Conservation (phyloP, 2,797 vertebrate genomes). For the Manis crassicaudata region DNA sequence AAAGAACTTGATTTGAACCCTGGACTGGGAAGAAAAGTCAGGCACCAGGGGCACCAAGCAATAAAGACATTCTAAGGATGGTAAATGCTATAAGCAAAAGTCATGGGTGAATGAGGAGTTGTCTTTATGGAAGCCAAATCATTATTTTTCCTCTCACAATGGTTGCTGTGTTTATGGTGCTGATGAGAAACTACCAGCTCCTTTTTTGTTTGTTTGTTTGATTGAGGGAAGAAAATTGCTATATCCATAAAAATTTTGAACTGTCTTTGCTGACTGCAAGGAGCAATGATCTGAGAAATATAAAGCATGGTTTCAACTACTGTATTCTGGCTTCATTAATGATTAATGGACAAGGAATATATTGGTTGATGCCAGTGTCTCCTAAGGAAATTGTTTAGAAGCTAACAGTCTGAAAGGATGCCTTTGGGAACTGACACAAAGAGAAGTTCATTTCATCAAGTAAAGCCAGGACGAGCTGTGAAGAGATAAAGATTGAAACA, state of each 20-base stretch:
- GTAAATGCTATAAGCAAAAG: background rate
- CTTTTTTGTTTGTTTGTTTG: background rate
- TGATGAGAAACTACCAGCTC: background rate
- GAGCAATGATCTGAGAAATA: background rate
- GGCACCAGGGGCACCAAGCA: background rate
- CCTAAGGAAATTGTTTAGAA: background rate
- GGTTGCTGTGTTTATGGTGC: background rate
- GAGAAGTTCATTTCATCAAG: background rate
- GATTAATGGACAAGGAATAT: background rate
- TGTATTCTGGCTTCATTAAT: background rate
- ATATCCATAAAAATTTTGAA: conserved; percentile 32
- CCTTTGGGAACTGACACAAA: background rate
- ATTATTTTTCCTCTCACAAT: background rate
- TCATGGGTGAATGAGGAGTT: background rate
- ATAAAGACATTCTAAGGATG: background rate
- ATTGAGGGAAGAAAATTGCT: conserved; percentile 14
- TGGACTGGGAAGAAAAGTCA: background rate
- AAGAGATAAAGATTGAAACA: background rate
- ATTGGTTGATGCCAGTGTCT: background rate
- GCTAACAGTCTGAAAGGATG: background rate
- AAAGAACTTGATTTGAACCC: background rate
- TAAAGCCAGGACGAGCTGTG: background rate
- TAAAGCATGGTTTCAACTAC: background rate
- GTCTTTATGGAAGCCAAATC: background rate
- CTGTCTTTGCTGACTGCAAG: background rate